Conservation (phyloP, 2,888 invertebrate genomes). For the Zootermopsis nevadensis region DNA sequence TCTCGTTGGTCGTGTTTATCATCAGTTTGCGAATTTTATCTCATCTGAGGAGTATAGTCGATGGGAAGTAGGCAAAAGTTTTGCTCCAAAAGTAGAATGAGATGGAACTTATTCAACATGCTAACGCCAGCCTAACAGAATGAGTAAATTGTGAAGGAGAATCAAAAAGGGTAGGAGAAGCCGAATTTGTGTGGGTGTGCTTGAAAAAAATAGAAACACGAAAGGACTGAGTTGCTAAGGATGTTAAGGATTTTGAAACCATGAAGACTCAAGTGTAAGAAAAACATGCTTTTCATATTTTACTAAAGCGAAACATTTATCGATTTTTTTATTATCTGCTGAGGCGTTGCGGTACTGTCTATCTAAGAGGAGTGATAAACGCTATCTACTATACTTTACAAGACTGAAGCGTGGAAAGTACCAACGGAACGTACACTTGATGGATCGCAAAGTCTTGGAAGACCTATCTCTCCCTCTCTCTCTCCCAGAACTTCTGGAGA, state of each 20-base stretch:
- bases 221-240: no score
- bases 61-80: background rate
- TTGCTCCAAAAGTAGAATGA: background rate
- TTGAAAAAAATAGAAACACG: no score
- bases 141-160: no score
- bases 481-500: background rate
- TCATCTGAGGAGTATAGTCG: background rate
- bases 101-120: slow-evolving; percentile 3
- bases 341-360: background rate
- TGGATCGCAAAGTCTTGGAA: background rate
- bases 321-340: background rate
- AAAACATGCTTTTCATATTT: no score
- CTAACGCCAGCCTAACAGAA: background rate
- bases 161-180: no score
- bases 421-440: background rate
- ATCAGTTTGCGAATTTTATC: slow-evolving; percentile 24
- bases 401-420: background rate
- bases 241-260: no score
- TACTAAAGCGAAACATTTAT: background rate
- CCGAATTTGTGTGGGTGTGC: no score
- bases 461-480: background rate
- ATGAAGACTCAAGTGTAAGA: no score
- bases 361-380: background rate
- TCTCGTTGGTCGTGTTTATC: background rate
- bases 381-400: background rate